Percentiles rank a stretch among this genome's conserved stretches.
These are phyloP conservation scores for Notothenia rossii DNA, from an alignment of 2,113 vertebrate genomes.

Conservation along the genomic window DNA sequence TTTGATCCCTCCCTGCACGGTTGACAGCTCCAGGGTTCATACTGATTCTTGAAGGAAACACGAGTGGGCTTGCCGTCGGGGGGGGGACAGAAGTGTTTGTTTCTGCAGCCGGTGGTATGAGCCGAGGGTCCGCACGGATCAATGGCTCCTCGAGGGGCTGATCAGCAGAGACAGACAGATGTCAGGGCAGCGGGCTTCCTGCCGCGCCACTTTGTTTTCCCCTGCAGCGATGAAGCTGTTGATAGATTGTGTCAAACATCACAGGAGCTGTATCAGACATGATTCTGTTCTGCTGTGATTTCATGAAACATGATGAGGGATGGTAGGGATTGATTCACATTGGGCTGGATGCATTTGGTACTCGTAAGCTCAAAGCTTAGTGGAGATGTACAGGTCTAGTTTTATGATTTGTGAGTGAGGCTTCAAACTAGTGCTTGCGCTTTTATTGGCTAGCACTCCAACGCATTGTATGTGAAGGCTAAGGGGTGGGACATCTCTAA, in stretches of 20 bases:
- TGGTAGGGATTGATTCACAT: no score
- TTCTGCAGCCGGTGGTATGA: constrained; percentile 55
- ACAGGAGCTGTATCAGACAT: constrained; percentile 19
- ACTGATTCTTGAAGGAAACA: constrained; percentile 54
- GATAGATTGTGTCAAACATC: constrained; percentile 46
- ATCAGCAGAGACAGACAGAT: constrained; percentile 60
- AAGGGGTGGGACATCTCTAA: no score
- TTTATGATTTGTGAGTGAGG: no score
- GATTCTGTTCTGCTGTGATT: constrained; percentile 8
- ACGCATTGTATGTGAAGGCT: no score
- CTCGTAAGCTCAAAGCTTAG: no score
- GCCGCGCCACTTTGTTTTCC: constrained; percentile 41
- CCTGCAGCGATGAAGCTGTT: constrained; percentile 24
- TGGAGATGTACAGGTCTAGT: no score
- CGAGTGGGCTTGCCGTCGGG: constrained; percentile 60
- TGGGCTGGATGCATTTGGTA: no score
- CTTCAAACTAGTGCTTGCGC: no score
- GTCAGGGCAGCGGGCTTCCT: constrained; percentile 22
- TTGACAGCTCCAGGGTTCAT: constrained; percentile 54
- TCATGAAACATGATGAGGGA: constrained; percentile 13
- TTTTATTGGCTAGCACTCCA: no score
- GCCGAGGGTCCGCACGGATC: constrained; percentile 71
- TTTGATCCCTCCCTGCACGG: constrained; percentile 47
- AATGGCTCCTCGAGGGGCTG: constrained; percentile 62
- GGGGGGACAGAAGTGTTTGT: constrained; percentile 62